Evolutionary conservation across 1,140 invertebrate genomes (phyloP), one percentile per base, ranked within the genome.

Genomic region (Metopolophium dirhodum): DNA sequence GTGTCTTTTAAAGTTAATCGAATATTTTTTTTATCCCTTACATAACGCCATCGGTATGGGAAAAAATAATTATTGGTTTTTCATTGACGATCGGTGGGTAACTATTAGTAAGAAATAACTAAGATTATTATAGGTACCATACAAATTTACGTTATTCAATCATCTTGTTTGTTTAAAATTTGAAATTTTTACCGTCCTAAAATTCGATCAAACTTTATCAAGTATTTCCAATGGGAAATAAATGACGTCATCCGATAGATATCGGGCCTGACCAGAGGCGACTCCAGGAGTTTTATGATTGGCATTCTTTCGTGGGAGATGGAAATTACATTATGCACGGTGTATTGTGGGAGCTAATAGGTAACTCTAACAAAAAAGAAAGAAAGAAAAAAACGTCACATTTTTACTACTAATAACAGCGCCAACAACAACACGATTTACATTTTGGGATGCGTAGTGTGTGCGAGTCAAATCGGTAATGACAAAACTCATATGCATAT

Each of bases 261-360:
- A 83, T 89, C 35, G n/a, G 35, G 88, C 35, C 51, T 54, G 88
- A 89, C 51, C 88, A 92, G 82, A 93, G 82, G 91, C 82, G 91
- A 85, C 91, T 93, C 22, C 51, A 7, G 90, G 90, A 91, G 57
- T 92, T 82, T 41, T 85, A 68, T 93, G 91, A 85, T 93, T 92
- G 77, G 91, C 91, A 92, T 92, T 92, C 91, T 92, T 92, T 93
- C 77, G 91, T 93, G 91, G 91, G 91, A 93, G 91, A 93, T 93
- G 91, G 37, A 93, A 93, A 93, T 93, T 93, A 93, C 91, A 93
- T 93, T 93, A 93, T 93, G 91, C 91, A 93, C 91, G 91, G 91
- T 93, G 91, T 45, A 93, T 93, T 93, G 91, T 93, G 49, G 47
- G 82, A 93, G 91, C 91, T 93, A 93, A 93, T 93, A 86, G 91